These are phyloP conservation scores for Xiphophorus hellerii DNA, from an alignment of 2,113 vertebrate species.

Conservation along the genomic window DNA sequence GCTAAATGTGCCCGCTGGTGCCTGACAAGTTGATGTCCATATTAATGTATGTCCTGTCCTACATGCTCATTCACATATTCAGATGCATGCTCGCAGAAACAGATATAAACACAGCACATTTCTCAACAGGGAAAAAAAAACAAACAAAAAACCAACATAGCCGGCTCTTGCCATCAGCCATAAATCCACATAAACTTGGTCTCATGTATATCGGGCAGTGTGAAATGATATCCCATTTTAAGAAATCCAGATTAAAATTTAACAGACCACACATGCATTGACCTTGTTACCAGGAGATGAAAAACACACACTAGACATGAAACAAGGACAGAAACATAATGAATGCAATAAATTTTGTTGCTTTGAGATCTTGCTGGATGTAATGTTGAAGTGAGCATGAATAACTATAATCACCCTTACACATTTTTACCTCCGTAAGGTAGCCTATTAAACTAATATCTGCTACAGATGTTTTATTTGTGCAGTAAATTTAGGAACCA, in stretches of 20 bases:
- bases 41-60: conserved; percentile 66
- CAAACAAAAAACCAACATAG: conserved; percentile 6
- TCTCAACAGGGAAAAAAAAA: neutral
- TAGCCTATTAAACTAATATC: conserved; percentile 18
- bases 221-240: conserved; percentile 81
- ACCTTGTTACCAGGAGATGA: conserved; percentile 75
- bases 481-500: neutral
- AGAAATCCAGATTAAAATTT: conserved; percentile 82
- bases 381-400: conserved; percentile 32
- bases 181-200: conserved; percentile 54
- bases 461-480: conserved; percentile 12
- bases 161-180: conserved; percentile 2
- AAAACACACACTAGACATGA: conserved; percentile 26
- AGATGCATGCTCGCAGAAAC: conserved; percentile 29
- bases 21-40: conserved; percentile 69
- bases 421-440: conserved; percentile 35
- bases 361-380: neutral
- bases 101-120: conserved; percentile 32
- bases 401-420: conserved; percentile 29
- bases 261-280: conserved; percentile 77
- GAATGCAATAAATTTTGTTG: conserved; percentile 14
- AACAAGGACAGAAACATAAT: conserved; percentile 46
- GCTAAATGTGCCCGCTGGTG: conserved; percentile 70
- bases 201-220: conserved; percentile 58
- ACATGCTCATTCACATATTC: conserved; percentile 38